Percentiles rank a stretch among this genome's conserved stretches.
Conservation (phyloP, 2,888 invertebrate genomes). For the Cynaeus angustus region DNA sequence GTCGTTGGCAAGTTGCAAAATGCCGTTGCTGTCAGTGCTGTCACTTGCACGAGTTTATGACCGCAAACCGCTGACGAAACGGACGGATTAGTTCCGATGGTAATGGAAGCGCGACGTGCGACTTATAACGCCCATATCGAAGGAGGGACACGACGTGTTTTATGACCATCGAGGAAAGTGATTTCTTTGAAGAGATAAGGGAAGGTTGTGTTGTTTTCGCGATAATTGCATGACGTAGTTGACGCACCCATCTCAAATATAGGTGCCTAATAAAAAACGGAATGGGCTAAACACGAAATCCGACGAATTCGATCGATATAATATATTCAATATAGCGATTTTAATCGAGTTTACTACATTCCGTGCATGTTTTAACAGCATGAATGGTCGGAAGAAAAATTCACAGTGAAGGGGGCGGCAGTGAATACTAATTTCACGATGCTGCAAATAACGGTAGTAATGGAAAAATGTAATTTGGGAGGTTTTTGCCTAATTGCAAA, state of each 20-base stretch:
- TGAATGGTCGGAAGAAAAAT: constrained; percentile 22
- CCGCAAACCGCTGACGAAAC: constrained; percentile 60
- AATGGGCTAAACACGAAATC: constrained; percentile 3
- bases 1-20: constrained; percentile 36
- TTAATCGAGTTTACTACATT: constrained; percentile 34
- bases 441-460: constrained; percentile 8
- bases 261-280: constrained; percentile 8
- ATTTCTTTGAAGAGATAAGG: constrained; percentile 11
- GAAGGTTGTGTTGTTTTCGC: constrained; percentile 14
- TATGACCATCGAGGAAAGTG: constrained; percentile 1
- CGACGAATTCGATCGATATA: constrained; percentile 11
- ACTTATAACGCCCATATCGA: constrained; percentile 3
- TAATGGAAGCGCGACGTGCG: constrained; percentile 59
- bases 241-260: constrained; percentile 18
- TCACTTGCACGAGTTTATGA: constrained; percentile 56
- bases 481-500: constrained; percentile 25
- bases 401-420: background rate
- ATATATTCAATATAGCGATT: constrained; percentile 20
- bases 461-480: constrained; percentile 33
- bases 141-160: constrained; percentile 14
- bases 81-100: constrained; percentile 60
- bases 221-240: constrained; percentile 13
- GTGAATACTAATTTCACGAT: constrained; percentile 35
- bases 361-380: constrained; percentile 35
- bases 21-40: constrained; percentile 46